phyloP scores from a whole-genome alignment of 2,113 vertebrate genomes.

The Sinocyclocheilus anshuiensis region DNA sequence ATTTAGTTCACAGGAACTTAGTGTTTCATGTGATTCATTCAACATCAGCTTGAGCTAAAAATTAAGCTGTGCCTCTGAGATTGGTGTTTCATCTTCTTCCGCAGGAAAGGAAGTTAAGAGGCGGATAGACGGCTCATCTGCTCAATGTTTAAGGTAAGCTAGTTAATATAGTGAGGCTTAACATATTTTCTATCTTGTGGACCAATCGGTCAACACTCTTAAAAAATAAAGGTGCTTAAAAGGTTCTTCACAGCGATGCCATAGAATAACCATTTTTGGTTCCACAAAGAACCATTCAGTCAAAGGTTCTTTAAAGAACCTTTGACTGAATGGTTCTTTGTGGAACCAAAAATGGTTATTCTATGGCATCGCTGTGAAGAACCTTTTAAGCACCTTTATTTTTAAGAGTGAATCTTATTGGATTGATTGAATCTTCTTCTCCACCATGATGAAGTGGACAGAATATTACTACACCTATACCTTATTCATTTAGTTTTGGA shows the following conservation, averaged over 20 bases:
- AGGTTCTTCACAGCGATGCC: too few species aligned
- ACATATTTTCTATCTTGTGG: not conserved
- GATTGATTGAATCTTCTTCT: not conserved
- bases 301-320: too few species aligned
- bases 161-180: not conserved
- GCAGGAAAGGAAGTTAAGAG: not conserved
- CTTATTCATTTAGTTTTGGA: not conserved
- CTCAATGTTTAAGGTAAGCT: conserved; percentile 1
- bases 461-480: not conserved
- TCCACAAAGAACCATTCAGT: too few species aligned
- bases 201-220: too few species aligned
- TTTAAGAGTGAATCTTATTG: not conserved
- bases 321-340: too few species aligned
- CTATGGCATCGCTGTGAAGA: too few species aligned
- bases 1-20: not conserved
- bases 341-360: too few species aligned
- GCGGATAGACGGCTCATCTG: not conserved
- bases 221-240: too few species aligned
- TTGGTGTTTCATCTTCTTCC: not conserved
- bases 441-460: not conserved
- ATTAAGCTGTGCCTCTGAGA: not conserved
- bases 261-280: too few species aligned
- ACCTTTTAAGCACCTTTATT: too few species aligned
- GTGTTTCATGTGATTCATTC: not conserved
- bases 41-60: not conserved